A percentile compares a stretch with the other conserved stretches of the same genome.
Evolutionary conservation across 2,888 invertebrate species (phyloP).

Genomic region (Tanypteryx hageni): DNA sequence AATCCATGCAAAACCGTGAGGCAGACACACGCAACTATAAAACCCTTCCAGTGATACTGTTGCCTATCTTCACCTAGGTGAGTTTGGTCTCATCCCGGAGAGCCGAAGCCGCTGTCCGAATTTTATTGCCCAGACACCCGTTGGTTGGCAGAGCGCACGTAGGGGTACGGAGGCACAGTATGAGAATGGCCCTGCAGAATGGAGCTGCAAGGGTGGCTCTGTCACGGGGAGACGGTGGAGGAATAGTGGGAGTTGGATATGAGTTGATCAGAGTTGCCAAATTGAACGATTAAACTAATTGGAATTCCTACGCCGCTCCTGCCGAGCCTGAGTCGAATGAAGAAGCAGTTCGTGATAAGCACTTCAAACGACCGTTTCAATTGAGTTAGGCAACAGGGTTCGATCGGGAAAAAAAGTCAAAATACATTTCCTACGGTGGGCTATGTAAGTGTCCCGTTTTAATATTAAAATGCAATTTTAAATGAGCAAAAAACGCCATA

Average conservation of each 20-base stretch:
- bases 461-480: too few species aligned
- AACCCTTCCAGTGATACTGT: background rate
- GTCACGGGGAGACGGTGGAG: background rate
- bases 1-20: too few species aligned
- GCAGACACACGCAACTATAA: background rate
- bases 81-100: background rate
- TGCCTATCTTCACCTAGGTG: background rate
- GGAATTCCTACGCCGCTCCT: background rate
- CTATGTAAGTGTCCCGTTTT: too few species aligned
- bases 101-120: background rate
- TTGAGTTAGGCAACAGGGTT: too few species aligned
- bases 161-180: background rate
- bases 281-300: constrained; percentile 1
- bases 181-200: background rate
- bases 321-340: background rate
- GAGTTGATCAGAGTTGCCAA: background rate
- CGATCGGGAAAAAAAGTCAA: too few species aligned
- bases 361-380: too few species aligned
- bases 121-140: background rate
- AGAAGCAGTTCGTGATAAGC: background rate
- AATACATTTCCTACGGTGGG: too few species aligned
- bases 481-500: too few species aligned
- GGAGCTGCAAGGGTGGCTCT: background rate
- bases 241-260: background rate
- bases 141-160: background rate